Conservation (phyloP, 2,797 vertebrate species). For the Spinibarbus caldwelli region DNA sequence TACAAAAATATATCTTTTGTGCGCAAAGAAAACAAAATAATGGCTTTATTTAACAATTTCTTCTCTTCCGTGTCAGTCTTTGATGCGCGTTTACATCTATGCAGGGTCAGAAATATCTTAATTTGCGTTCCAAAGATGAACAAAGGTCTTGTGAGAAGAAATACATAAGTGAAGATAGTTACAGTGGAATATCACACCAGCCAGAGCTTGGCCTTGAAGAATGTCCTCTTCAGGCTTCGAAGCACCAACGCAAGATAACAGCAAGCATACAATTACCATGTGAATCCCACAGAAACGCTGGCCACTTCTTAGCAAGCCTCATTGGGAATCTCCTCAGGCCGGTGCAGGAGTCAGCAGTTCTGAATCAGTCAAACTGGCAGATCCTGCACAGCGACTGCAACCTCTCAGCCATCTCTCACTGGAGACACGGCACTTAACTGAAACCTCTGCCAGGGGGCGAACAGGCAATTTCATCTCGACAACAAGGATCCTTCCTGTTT, state of each 20-base stretch:
- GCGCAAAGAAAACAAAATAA: too few species aligned
- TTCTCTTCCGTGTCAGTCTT: too few species aligned
- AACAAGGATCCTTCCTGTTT: constrained; percentile 30
- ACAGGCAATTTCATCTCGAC: constrained; percentile 46
- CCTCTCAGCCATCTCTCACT: constrained; percentile 38
- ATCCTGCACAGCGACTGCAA: constrained; percentile 35
- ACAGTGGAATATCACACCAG: neutral
- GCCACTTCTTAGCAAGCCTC: constrained; percentile 11
- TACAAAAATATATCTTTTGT: too few species aligned
- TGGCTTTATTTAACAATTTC: too few species aligned
- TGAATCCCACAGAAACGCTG: neutral
- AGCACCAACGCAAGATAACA: neutral
- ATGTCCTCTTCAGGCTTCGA: neutral
- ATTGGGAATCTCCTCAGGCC: constrained; percentile 28
- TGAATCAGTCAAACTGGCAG: constrained; percentile 38
- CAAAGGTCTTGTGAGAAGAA: neutral
- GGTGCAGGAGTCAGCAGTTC: constrained; percentile 12
- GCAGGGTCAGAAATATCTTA: too few species aligned
- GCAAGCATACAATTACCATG: constrained; percentile 24
- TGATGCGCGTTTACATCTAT: too few species aligned
- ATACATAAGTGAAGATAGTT: neutral
- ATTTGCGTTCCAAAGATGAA: too few species aligned
- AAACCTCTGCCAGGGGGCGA: constrained; percentile 25
- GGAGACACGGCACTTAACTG: constrained; percentile 46
- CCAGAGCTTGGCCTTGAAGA: constrained; percentile 19